Evolutionary conservation across 2,888 invertebrate species (phyloP).

Genomic region (Cataglyphis rosenhaueri): DNA sequence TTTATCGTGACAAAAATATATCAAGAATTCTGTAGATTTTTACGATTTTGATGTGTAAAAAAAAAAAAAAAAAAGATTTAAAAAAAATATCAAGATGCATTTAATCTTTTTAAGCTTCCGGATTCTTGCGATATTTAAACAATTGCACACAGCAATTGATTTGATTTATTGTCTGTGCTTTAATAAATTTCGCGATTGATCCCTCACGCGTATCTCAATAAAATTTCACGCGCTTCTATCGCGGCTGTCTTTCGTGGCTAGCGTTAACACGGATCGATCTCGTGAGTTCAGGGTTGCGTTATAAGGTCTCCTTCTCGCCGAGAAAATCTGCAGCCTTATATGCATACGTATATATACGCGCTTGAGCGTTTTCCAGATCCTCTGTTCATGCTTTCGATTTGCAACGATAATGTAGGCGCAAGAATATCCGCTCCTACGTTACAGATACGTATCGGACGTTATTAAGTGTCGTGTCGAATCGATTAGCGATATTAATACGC

Average conservation of each 20-base stretch:
- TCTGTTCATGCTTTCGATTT: background rate
- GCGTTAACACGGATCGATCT: conserved; percentile 68
- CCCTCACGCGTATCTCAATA: conserved; percentile 7
- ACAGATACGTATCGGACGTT: conserved; percentile 2
- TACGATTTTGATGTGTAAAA: background rate
- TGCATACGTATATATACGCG: conserved; percentile 19
- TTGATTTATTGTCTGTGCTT: background rate
- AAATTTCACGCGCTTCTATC: conserved; percentile 24
- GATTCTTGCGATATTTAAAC: background rate
- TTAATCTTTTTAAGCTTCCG: background rate
- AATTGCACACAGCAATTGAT: background rate
- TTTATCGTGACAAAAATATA: background rate
- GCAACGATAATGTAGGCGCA: conserved; percentile 9
- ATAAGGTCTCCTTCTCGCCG: conserved; percentile 65
- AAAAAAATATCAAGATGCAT: background rate
- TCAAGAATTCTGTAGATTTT: background rate
- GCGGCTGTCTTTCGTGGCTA: conserved; percentile 32
- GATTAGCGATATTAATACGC: conserved; percentile 47
- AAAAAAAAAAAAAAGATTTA: background rate
- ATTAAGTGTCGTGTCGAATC: conserved; percentile 43
- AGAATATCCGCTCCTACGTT: background rate
- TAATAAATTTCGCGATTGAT: conserved; percentile 13
- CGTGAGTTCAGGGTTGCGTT: conserved; percentile 71
- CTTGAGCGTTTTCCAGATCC: conserved; percentile 17
- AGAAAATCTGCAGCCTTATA: conserved; percentile 56